Base-by-base conservation (phyloP, 1,140 invertebrate species). In the Brachionus paranguensis region DNA sequence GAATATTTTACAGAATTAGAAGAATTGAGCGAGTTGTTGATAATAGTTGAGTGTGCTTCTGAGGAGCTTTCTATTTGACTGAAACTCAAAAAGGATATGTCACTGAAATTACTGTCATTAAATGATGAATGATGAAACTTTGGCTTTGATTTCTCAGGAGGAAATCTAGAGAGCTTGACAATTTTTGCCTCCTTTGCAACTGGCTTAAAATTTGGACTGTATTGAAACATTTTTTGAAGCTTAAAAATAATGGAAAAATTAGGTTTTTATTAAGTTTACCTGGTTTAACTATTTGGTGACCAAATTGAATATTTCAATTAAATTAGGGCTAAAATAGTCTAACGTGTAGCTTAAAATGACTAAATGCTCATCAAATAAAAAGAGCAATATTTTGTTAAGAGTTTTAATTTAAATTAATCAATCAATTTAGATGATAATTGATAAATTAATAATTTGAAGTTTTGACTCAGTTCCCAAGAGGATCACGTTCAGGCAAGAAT, bases 31-130 rank as follows among this genome's bases (percentile, higher is more conserved):
- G 72, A 76, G 11, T 45, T 27, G 12, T 76, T 76, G n/a, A 76
- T 76, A 11, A 50, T 27, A 27, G 72, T 76, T 50, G 72, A 76
- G 17, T 76, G 43, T 1, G 29, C 50, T 20, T 47, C 43, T 50
- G 41, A 50, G 3, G 45, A 29, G 0, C 2, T 50, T 47, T 76
- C 43, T 4, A 76, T n/a, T 76, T 76, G 72, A 27, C 20, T 50
- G 50, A 76, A 50, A 14, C 72, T 76, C 8, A 76, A 20, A 76
- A 76, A 76, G 20, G 72, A 76, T 11, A 76, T 76, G n/a, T 76
- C 45, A 8, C 12, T 47, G 4, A 50, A 76, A 12, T 76, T 45
- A 41, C 33, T 43, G n/a, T 72, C 68, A 11, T 29, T 37, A 2
- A 20, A 24, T 20, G 17, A 17, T n/a, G 17, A 68, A 68, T 14